These are phyloP conservation scores for Hydrocynus forskahlii DNA, from an alignment of 2,797 vertebrate species.

Conservation along the genomic window DNA sequence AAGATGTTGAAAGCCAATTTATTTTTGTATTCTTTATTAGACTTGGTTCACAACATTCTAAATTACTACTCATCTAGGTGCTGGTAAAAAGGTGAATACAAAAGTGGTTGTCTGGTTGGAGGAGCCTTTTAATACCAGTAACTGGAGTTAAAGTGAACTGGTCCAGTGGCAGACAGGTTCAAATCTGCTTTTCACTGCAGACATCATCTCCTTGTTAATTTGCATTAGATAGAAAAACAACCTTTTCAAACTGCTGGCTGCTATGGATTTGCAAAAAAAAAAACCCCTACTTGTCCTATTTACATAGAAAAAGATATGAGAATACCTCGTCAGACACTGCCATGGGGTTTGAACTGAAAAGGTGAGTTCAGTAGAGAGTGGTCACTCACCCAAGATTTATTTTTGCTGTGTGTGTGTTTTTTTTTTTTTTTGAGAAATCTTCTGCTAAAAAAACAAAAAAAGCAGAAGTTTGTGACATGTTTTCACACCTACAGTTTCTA, in stretches of 20 bases:
- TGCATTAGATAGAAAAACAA: constrained; percentile 70
- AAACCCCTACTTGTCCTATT: neutral
- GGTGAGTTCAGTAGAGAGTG: neutral
- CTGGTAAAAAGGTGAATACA: neutral
- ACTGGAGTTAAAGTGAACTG: neutral
- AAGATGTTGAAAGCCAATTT: neutral
- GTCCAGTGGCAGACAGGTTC: neutral
- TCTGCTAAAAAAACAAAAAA: neutral
- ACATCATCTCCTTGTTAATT: constrained; percentile 68
- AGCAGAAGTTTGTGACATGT: neutral
- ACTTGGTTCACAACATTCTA: neutral
- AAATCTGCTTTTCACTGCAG: constrained; percentile 6
- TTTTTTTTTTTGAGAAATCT: neutral
- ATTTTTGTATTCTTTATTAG: neutral
- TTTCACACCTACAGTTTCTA: neutral
- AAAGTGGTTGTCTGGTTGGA: neutral
- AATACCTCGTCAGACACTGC: neutral
- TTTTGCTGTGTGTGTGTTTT: too few relatives aligned
- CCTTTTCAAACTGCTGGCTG: constrained; percentile 72
- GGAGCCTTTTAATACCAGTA: too few relatives aligned
- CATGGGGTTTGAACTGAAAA: neutral
- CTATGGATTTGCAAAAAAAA: neutral
- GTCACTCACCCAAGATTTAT: too few relatives aligned
- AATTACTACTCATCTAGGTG: neutral
- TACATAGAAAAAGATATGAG: neutral